phyloP scores from a whole-genome alignment of 30 jellyfish, hydroid and myxozoan species.

The Cassiopea xamachana region DNA sequence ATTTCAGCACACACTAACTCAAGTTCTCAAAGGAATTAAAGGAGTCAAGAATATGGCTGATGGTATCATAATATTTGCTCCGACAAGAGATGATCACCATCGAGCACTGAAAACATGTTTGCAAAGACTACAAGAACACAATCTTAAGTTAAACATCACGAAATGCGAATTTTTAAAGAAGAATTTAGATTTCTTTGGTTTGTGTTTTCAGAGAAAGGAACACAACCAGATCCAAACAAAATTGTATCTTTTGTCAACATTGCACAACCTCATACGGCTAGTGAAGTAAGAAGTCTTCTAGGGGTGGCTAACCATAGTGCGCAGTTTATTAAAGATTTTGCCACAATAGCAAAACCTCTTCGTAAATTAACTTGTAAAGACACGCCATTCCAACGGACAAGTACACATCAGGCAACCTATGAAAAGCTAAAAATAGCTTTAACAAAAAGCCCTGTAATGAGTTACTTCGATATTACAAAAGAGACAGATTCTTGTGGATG shows the following conservation, averaged over 20 bases:
- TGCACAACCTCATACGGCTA: constrained; percentile 10
- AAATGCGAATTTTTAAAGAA: constrained; percentile 24
- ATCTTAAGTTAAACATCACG: constrained; percentile 21
- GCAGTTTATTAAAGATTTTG: constrained; percentile 6
- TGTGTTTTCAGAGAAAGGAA: constrained; percentile 35
- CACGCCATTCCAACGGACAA: constrained; percentile 20
- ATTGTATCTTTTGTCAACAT: constrained; percentile 1
- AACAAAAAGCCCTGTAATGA: constrained; percentile 10
- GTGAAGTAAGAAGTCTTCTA: constrained; percentile 43
- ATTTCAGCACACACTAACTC: constrained; percentile 37
- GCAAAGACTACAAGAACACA: not conserved
- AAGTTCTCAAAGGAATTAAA: constrained; percentile 1
- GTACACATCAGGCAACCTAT: constrained; percentile 13
- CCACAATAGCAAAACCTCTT: constrained; percentile 51
- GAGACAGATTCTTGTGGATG: constrained; percentile 20
- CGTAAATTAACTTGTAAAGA: constrained; percentile 19
- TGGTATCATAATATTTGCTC: constrained; percentile 46
- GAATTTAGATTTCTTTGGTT: constrained; percentile 54
- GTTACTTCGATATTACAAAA: constrained; percentile 26
- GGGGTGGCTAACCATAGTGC: constrained; percentile 50
- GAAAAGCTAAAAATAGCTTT: constrained; percentile 3
- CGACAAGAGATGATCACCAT: constrained; percentile 52
- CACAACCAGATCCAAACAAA: constrained; percentile 41
- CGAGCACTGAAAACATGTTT: constrained; percentile 20
- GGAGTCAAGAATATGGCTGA: not conserved